Conservation (phyloP, 30 jellyfish, hydroid and myxozoan genomes). For the Morbakka virulenta region DNA sequence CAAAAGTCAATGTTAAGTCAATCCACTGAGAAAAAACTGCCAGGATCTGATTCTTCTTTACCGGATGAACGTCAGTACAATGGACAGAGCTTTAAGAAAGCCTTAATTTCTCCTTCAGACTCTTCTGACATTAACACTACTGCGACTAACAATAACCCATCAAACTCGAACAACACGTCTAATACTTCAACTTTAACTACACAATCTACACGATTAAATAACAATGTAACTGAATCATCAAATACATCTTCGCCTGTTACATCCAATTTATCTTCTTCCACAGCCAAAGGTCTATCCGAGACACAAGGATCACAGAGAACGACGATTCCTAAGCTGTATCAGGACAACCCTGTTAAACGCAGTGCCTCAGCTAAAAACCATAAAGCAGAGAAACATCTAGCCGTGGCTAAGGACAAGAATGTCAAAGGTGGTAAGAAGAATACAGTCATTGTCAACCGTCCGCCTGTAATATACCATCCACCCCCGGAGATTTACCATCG, state of each 20-base stretch:
- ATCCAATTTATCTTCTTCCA: neutral
- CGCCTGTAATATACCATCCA: slow-evolving; percentile 91
- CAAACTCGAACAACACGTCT: neutral
- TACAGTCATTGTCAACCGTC: slow-evolving; percentile 88
- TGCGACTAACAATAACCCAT: neutral
- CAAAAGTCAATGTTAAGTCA: neutral
- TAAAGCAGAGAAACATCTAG: slow-evolving; percentile 16
- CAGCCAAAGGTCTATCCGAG: neutral
- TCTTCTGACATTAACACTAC: neutral
- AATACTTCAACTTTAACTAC: neutral
- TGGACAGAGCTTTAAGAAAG: neutral
- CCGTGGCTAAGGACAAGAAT: slow-evolving; percentile 50
- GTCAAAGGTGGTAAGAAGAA: slow-evolving; percentile 81
- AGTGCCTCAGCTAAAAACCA: neutral
- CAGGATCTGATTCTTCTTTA: neutral
- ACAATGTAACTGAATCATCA: neutral
- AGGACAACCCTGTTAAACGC: no score
- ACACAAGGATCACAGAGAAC: neutral
- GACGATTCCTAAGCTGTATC: neutral
- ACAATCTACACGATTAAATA: no score
- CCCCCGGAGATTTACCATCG: slow-evolving; percentile 95
- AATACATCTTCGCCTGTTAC: neutral
- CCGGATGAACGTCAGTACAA: neutral
- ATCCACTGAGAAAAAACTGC: neutral
- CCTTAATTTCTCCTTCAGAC: neutral